Base-by-base conservation (phyloP, 2,888 invertebrate species). In the Bedellia somnulentella region DNA sequence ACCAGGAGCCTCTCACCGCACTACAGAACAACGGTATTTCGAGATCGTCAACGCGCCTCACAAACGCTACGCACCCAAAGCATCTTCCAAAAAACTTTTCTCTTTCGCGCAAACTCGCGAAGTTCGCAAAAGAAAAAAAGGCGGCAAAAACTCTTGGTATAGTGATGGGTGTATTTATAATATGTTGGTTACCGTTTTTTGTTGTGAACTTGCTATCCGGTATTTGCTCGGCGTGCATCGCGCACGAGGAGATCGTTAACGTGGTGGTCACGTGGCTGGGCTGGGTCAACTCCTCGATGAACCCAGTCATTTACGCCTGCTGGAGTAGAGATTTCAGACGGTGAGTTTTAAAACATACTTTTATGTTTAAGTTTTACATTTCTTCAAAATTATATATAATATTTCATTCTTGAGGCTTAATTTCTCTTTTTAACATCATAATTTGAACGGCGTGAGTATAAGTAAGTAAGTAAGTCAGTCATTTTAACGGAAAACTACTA, bases 161-260 rank as follows among this genome's bases (percentile, higher is more conserved):
- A 54, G 95, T 96, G 45, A 94, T 96, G 88, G 95, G 95, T 34
- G 93, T 93, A 40, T 96, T 96, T 60, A 94, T 96, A 52, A 85
- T 95, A 43, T 97, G 96, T 62, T 97, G 96, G 96, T 79, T 96
- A 45, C 97, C 97, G 36, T 97, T 97, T 71, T 97, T 97, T 62
- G 92, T 96, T 39, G 91, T 93, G 42, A 96, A 96, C 66, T 78
- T 97, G 32, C 71, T 95, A 48, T 89, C 91, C 26, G 96, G 94
- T 11, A 87, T 97, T 53, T 92, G 93, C 63, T 80, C 86, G 37
- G 82, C 86, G 48, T 93, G 93, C 64, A 90, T 93, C 44, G 85
- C 87, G 63, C 86, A 91, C 52, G 91, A 91, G 54, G 89, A 93
- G 62, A 83, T 92, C 34, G 88, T 93, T 15, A 86, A 88, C 39